phyloP scores from a whole-genome alignment of 1,140 invertebrate species.

The Scaptodrosophila lebanonensis region DNA sequence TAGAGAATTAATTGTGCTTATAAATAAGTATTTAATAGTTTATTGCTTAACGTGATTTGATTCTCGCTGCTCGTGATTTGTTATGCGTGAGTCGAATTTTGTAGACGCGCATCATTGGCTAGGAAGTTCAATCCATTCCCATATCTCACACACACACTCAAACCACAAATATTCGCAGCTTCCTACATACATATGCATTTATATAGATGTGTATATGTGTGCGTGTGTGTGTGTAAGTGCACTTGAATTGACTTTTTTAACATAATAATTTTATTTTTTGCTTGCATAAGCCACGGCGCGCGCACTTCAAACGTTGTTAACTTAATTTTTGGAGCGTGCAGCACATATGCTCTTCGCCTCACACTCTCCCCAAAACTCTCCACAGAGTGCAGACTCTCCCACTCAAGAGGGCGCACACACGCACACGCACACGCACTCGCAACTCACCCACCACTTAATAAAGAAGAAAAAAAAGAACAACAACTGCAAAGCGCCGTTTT shows the following conservation, averaged over 20 bases:
- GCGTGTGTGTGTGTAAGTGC: conserved; percentile 2
- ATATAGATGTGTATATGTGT: not conserved
- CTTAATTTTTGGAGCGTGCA: conserved; percentile 76
- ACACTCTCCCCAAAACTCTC: not conserved
- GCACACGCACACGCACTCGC: conserved; percentile 16
- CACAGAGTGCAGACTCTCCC: conserved; percentile 44
- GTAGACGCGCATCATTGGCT: too few species aligned
- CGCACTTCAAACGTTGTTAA: conserved; percentile 70
- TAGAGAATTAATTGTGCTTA: too few species aligned
- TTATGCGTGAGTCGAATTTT: too few species aligned
- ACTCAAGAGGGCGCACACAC: conserved; percentile 22
- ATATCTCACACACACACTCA: too few species aligned
- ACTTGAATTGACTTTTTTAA: conserved; percentile 37
- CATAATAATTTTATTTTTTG: conserved; percentile 20
- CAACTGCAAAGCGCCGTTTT: conserved; percentile 63
- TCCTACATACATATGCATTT: too few species aligned
- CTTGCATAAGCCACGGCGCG: conserved; percentile 49
- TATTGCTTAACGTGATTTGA: too few species aligned
- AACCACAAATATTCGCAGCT: conserved; percentile 21
- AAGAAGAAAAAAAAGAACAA: conserved; percentile 35
- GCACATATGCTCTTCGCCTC: conserved; percentile 37
- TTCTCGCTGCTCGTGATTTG: too few species aligned
- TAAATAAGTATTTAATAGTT: too few species aligned
- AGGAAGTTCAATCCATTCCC: too few species aligned
- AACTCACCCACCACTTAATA: conserved; percentile 68